Evolutionary conservation across 2,113 vertebrate genomes (phyloP).

Genomic region (Dryoscopus gambensis): DNA sequence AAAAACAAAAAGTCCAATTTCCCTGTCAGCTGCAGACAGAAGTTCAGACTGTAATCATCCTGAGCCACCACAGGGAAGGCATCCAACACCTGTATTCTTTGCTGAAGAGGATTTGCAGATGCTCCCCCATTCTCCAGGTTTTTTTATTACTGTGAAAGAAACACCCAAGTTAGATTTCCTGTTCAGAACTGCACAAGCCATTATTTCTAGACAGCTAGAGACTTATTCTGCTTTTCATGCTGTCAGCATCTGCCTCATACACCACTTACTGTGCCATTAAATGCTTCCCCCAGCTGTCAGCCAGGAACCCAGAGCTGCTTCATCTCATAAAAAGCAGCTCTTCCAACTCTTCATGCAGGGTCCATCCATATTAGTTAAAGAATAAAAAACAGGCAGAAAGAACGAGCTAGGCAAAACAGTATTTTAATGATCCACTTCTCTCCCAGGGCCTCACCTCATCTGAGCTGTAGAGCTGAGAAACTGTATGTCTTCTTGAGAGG

Average conservation of each 20-base stretch:
- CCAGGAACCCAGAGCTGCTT: background rate
- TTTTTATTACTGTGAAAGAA: background rate
- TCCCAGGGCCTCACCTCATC: background rate
- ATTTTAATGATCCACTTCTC: background rate
- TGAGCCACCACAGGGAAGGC: background rate
- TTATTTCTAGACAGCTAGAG: background rate
- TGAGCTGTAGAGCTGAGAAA: background rate
- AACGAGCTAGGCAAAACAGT: background rate
- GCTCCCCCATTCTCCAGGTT: background rate
- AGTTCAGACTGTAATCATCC: background rate
- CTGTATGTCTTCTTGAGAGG: rapidly evolving
- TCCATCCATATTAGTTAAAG: background rate
- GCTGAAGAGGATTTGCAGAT: background rate
- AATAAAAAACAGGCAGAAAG: background rate
- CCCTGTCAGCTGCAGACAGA: background rate
- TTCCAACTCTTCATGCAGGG: background rate
- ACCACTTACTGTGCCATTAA: background rate
- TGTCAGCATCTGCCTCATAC: background rate
- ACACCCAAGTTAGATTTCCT: background rate
- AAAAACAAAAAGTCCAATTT: background rate
- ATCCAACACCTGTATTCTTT: background rate
- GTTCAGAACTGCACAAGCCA: background rate
- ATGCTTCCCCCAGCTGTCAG: background rate
- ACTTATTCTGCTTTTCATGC: background rate
- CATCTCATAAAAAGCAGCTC: background rate